phyloP scores from a whole-genome alignment of 2,888 invertebrate species.

The Tetanocera ferruginea region DNA sequence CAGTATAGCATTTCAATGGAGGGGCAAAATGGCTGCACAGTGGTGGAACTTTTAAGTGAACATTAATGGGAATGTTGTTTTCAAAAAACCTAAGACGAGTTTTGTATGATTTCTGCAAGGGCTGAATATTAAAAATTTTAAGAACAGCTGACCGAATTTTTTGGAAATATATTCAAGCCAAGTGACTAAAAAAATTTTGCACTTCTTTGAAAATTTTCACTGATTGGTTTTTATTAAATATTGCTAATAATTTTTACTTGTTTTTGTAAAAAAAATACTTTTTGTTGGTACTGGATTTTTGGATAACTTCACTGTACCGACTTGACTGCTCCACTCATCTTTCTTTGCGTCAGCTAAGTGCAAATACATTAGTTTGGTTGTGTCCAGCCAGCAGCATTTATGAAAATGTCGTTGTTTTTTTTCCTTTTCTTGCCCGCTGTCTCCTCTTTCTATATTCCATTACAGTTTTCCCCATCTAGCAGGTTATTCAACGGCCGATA shows the following conservation, averaged over 20 bases:
- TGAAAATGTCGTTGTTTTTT: conserved; percentile 51
- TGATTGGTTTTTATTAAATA: too few relatives aligned
- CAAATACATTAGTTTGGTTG: conserved; percentile 30
- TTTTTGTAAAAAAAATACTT: too few relatives aligned
- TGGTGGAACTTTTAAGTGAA: background rate
- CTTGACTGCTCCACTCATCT: background rate
- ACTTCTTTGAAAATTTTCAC: too few relatives aligned
- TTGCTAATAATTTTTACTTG: too few relatives aligned
- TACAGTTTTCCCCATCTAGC: background rate
- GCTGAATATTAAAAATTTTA: too few relatives aligned
- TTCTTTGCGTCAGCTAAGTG: conserved; percentile 12
- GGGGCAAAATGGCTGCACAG: background rate
- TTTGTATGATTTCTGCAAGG: too few relatives aligned
- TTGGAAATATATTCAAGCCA: too few relatives aligned
- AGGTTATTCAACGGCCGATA: conserved; percentile 2
- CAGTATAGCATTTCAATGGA: background rate
- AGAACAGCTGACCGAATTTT: too few relatives aligned
- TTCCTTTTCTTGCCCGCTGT: conserved; percentile 15
- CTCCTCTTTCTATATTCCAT: background rate
- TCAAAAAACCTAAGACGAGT: too few relatives aligned
- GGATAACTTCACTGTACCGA: background rate
- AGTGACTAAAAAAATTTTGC: too few relatives aligned
- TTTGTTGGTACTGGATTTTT: too few relatives aligned
- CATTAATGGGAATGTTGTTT: too few relatives aligned
- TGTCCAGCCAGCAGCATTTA: conserved; percentile 30